A percentile compares a stretch with the other conserved stretches of the same genome.
These are phyloP conservation scores for Oriolus oriolus DNA, from an alignment of 2,113 vertebrate species.

Conservation along the genomic window DNA sequence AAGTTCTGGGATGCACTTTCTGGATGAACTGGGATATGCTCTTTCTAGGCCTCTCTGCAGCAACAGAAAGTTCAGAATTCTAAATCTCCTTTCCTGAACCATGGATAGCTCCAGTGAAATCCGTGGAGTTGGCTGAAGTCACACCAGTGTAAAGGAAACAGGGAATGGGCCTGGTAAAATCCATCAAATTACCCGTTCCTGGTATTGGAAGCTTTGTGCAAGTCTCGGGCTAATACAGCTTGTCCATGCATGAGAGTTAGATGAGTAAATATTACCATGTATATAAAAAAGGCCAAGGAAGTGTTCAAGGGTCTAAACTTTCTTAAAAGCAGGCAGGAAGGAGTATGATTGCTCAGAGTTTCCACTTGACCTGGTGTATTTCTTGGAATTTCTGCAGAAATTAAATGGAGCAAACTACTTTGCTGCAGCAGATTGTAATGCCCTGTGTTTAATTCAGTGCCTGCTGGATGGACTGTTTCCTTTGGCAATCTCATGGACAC, in stretches of 20 bases:
- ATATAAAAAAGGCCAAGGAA: neutral
- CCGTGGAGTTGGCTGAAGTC: accelerated
- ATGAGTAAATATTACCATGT: neutral
- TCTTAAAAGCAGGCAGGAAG: neutral
- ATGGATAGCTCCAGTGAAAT: neutral
- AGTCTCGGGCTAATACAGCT: neutral
- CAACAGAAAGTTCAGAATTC: neutral
- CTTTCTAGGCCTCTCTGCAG: neutral
- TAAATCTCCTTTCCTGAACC: neutral
- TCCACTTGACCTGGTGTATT: neutral
- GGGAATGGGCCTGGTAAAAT: neutral
- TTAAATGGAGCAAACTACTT: neutral
- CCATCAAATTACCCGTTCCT: neutral
- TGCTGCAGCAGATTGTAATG: neutral
- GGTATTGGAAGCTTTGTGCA: neutral
- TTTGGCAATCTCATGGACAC: neutral
- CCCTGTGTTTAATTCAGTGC: neutral
- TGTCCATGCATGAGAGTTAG: neutral
- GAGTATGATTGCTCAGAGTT: neutral
- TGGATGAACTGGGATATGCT: neutral
- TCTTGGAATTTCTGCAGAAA: neutral
- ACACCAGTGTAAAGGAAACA: neutral
- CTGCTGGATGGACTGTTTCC: neutral
- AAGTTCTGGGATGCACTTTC: neutral
- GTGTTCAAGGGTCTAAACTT: neutral